phyloP scores from a whole-genome alignment of 2,113 vertebrate species.

The Pipra filicauda region DNA sequence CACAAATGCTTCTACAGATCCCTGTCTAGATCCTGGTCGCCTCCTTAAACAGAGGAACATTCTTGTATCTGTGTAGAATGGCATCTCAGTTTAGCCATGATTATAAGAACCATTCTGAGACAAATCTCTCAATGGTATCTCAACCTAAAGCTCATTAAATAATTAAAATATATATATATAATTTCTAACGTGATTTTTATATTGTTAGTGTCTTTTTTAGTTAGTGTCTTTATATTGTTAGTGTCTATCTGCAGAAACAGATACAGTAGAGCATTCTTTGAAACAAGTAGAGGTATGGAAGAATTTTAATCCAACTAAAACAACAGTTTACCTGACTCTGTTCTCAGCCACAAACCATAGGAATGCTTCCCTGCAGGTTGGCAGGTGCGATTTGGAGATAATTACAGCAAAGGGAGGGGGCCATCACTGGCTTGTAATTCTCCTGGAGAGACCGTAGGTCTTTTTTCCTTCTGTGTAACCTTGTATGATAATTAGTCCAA shows the following conservation, averaged over 20 bases:
- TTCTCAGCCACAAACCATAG: background rate
- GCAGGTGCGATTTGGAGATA: conserved; percentile 59
- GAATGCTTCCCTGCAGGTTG: conserved; percentile 47
- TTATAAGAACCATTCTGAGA: background rate
- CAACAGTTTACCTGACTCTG: background rate
- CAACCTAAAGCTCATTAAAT: background rate
- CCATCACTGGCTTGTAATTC: conserved; percentile 20
- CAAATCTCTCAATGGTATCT: background rate
- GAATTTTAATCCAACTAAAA: conserved; percentile 18
- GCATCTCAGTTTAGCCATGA: background rate
- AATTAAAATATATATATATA: background rate
- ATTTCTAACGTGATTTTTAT: background rate
- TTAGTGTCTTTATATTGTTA: too few relatives aligned
- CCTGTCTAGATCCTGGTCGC: background rate
- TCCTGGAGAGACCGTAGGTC: background rate
- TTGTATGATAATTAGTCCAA: conserved; percentile 11
- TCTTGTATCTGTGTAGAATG: background rate
- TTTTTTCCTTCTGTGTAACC: background rate
- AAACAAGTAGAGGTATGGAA: background rate
- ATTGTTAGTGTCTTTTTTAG: background rate
- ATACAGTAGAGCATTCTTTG: background rate
- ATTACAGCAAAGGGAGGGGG: conserved; percentile 39
- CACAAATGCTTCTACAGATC: background rate
- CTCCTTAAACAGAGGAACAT: background rate
- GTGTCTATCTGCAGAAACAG: background rate